Conservation (phyloP, 2,797 vertebrate genomes). For the Esox masquinongy region DNA sequence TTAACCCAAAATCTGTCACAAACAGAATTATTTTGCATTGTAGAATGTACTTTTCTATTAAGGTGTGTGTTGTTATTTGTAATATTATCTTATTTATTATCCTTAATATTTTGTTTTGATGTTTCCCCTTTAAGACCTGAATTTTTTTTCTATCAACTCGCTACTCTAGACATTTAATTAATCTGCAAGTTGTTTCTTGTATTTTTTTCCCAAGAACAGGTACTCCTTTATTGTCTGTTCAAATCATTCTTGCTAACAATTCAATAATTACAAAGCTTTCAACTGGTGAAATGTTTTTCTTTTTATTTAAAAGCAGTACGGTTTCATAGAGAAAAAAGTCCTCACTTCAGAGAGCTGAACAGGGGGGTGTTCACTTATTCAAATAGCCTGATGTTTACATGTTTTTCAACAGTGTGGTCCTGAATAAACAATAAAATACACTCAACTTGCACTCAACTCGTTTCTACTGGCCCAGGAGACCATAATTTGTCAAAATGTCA, state of each 20-base stretch:
- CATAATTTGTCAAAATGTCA: background rate
- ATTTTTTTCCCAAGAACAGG: constrained; percentile 46
- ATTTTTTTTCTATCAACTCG: background rate
- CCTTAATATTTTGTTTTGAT: background rate
- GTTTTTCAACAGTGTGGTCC: background rate
- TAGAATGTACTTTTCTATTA: too few relatives aligned
- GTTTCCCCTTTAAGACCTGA: background rate
- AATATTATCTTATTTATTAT: too few relatives aligned
- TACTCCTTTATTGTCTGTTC: constrained; percentile 91
- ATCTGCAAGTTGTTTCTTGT: background rate
- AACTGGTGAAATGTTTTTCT: constrained; percentile 67
- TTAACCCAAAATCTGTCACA: background rate
- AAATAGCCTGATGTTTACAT: background rate
- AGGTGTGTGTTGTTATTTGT: too few relatives aligned
- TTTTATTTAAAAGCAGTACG: constrained; percentile 84
- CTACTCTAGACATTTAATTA: background rate
- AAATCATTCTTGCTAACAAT: constrained; percentile 87
- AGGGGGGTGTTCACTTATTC: background rate
- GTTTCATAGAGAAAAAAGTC: constrained; percentile 70
- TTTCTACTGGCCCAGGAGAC: background rate
- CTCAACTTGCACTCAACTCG: too few relatives aligned
- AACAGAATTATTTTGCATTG: background rate
- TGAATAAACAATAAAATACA: background rate
- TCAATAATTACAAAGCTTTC: constrained; percentile 96
- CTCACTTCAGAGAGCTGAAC: constrained; percentile 54